A percentile compares a stretch with the other conserved stretches of the same genome.
These are phyloP conservation scores for Sciurus vulgaris DNA, from an alignment of 2,797 vertebrate genomes.

Conservation along the genomic window DNA sequence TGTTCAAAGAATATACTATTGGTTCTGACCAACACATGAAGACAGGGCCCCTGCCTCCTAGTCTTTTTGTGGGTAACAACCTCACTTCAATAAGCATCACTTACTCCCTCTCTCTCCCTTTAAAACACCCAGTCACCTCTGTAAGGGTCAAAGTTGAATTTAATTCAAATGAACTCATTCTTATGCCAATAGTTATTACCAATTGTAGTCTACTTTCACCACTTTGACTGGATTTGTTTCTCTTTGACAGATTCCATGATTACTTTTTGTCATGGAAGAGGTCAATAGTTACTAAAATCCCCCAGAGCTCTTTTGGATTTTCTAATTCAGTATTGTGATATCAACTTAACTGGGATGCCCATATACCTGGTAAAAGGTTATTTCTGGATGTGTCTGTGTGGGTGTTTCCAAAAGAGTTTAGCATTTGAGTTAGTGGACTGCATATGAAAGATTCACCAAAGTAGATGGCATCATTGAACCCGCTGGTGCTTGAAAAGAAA, in stretches of 20 bases:
- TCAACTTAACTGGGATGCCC: background rate
- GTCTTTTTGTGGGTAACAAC: too few relatives aligned
- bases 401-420: background rate
- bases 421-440: background rate
- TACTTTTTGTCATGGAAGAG: background rate
- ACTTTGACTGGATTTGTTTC: background rate
- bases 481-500: background rate
- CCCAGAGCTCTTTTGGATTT: background rate
- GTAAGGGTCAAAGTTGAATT: background rate
- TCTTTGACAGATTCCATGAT: background rate
- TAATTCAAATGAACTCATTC: background rate
- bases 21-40: background rate
- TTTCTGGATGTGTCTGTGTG: background rate
- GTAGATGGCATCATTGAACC: background rate
- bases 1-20: background rate
- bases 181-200: background rate
- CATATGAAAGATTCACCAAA: background rate
- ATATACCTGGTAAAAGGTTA: background rate
- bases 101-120: background rate
- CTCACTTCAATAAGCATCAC: background rate
- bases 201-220: background rate
- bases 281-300: too few relatives aligned
- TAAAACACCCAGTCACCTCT: background rate
- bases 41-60: fast-evolving
- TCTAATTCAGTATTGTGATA: background rate